Evolutionary conservation across 2,113 vertebrate species (phyloP).

Genomic region (Meleagris gallopavo): DNA sequence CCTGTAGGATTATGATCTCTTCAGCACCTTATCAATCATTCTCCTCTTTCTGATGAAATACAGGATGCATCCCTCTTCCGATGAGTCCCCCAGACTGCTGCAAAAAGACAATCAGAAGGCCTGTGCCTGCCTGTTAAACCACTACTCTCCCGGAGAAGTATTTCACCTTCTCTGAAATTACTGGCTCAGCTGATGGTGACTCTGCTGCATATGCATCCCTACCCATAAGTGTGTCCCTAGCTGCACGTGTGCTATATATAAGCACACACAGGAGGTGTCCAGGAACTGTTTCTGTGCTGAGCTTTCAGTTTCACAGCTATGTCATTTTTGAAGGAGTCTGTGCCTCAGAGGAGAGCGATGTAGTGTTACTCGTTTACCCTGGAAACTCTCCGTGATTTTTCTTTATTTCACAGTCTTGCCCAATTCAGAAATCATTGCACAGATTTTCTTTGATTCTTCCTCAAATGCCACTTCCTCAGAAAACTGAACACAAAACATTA

Average conservation of each 20-base stretch:
- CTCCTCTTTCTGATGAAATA: conserved; percentile 1
- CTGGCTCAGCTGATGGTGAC: conserved; percentile 25
- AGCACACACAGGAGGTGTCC: background rate
- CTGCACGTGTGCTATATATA: background rate
- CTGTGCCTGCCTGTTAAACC: background rate
- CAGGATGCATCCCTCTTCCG: background rate
- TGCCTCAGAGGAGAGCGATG: background rate
- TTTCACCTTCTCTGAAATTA: conserved; percentile 9
- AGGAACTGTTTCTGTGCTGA: conserved; percentile 18
- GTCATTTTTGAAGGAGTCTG: conserved; percentile 20
- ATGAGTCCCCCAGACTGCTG: background rate
- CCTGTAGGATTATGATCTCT: background rate
- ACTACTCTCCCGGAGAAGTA: background rate
- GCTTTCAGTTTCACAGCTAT: conserved; percentile 32
- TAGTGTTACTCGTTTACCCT: background rate
- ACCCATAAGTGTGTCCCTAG: background rate
- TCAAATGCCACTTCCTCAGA: background rate
- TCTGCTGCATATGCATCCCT: background rate
- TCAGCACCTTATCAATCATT: background rate
- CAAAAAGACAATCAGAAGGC: background rate
- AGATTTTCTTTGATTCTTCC: background rate
- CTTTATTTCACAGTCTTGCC: background rate
- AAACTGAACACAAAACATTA: background rate
- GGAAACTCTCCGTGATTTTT: background rate
- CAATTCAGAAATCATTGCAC: background rate